Evolutionary conservation across 30 jellyfish, hydroid and myxozoan species (phyloP).

Genomic region (Turritopsis dohrnii): DNA sequence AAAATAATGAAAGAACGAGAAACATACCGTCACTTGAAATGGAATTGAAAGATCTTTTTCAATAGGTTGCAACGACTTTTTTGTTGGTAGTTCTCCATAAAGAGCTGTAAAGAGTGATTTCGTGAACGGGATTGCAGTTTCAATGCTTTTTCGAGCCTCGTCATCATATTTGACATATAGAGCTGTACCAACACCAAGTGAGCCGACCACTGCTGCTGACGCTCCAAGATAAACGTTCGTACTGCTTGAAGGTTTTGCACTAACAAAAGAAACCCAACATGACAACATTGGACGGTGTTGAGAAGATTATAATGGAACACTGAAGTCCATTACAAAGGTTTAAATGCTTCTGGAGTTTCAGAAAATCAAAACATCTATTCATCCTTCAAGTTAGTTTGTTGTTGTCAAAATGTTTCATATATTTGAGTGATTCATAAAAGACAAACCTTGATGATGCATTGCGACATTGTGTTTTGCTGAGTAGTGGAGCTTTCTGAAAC

Average conservation of each 20-base stretch:
- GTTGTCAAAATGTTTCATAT: not conserved
- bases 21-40: not conserved
- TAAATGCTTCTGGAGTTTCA: no score
- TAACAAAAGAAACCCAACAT: not conserved
- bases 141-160: conserved; percentile 21
- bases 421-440: not conserved
- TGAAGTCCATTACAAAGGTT: no score
- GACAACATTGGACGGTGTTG: no score
- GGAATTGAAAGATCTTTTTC: conserved; percentile 20
- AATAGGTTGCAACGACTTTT: not conserved
- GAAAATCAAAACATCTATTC: no score
- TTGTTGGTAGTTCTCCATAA: conserved; percentile 5
- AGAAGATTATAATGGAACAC: no score
- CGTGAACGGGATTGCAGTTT: conserved; percentile 7
- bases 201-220: not conserved
- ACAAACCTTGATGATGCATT: not conserved
- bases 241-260: conserved; percentile 1
- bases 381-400: not conserved
- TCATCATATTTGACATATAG: conserved; percentile 20
- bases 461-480: not conserved
- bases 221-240: conserved; percentile 15
- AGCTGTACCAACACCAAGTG: conserved; percentile 21
- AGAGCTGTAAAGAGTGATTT: conserved; percentile 13
- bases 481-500: not conserved
- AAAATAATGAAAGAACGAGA: not conserved